These are phyloP conservation scores for Tuberolachnus salignus DNA, from an alignment of 2,888 invertebrate species.

Conservation along the genomic window DNA sequence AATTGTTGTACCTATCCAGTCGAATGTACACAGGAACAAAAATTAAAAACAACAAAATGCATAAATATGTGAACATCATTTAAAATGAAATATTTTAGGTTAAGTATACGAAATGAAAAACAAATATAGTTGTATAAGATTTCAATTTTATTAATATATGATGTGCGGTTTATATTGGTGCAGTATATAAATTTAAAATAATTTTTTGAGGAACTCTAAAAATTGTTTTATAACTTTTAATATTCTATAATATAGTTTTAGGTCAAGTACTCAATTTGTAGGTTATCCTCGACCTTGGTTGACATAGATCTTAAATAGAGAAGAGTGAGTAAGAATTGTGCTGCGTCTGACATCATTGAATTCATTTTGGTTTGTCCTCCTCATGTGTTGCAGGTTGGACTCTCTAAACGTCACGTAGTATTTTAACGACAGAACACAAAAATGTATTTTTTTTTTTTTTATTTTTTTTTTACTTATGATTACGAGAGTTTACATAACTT, in stretches of 20 bases:
- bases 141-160: too few species aligned
- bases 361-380: neutral
- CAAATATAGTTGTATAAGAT: too few species aligned
- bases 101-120: too few species aligned
- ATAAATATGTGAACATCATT: too few species aligned
- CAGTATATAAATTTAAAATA: too few species aligned
- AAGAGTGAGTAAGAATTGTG: neutral
- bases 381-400: neutral
- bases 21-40: too few species aligned
- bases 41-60: too few species aligned
- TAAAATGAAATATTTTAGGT: too few species aligned
- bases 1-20: too few species aligned
- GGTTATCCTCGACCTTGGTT: slow-evolving; percentile 30
- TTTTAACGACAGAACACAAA: slow-evolving; percentile 28
- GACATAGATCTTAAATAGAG: neutral
- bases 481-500: slow-evolving; percentile 48
- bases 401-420: slow-evolving; percentile 37
- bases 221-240: too few species aligned
- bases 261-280: slow-evolving; percentile 27
- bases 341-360: slow-evolving; percentile 41
- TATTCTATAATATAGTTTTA: neutral
- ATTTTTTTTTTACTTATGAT: slow-evolving; percentile 31
- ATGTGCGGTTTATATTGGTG: too few species aligned
- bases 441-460: slow-evolving; percentile 8
- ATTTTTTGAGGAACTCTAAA: too few species aligned